phyloP scores from a whole-genome alignment of 1,140 invertebrate genomes.

The Listronotus bonariensis region DNA sequence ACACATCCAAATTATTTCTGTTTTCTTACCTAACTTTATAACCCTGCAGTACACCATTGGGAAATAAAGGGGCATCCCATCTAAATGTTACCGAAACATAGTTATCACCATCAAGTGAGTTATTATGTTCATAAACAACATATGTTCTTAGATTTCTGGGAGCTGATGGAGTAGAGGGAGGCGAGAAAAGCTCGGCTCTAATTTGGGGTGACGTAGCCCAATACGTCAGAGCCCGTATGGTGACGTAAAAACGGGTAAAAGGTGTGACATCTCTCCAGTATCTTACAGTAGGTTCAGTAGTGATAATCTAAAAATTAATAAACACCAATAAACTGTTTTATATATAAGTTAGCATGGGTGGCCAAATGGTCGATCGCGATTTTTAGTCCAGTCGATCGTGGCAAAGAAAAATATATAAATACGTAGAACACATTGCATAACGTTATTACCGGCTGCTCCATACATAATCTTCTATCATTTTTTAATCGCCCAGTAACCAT shows the following conservation, averaged over 20 bases:
- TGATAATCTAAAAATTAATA: slow-evolving; percentile 50
- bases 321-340: too few species aligned
- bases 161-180: slow-evolving; percentile 71
- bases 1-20: too few species aligned
- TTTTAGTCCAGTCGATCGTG: too few species aligned
- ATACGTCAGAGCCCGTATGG: slow-evolving; percentile 78
- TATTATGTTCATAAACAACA: slow-evolving; percentile 59
- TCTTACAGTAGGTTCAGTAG: slow-evolving; percentile 56
- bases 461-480: too few species aligned
- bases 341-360: too few species aligned
- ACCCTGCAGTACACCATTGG: slow-evolving; percentile 75
- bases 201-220: slow-evolving; percentile 76
- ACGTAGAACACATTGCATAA: too few species aligned
- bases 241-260: slow-evolving; percentile 70
- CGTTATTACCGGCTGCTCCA: too few species aligned
- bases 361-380: too few species aligned
- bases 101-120: slow-evolving; percentile 53
- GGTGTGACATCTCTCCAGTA: slow-evolving; percentile 63
- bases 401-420: too few species aligned
- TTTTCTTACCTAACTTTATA: slow-evolving; percentile 64
- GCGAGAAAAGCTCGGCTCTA: slow-evolving; percentile 64
- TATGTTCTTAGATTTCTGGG: slow-evolving; percentile 73
- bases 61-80: slow-evolving; percentile 74
- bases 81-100: slow-evolving; percentile 66
- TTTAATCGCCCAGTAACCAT: too few species aligned